Conservation (phyloP, 2,888 invertebrate species). For the Mycalesis mineus region DNA sequence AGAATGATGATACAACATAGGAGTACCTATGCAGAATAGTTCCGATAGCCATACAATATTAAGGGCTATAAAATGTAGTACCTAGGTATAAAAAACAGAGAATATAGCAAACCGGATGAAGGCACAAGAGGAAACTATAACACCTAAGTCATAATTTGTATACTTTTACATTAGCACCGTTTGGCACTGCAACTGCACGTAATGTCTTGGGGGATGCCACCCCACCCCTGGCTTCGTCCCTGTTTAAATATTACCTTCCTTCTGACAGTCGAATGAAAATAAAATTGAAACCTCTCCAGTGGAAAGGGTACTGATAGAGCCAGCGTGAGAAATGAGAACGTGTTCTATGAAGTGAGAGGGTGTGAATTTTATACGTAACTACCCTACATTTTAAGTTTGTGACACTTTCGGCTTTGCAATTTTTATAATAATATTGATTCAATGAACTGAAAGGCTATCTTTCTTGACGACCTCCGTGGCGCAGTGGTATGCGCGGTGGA, state of each 20-base stretch:
- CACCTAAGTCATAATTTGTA: not conserved
- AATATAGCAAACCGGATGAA: no score
- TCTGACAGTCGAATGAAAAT: conserved; percentile 5
- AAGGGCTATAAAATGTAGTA: no score
- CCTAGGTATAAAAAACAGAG: no score
- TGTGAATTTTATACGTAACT: not conserved
- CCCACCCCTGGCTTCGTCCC: not conserved
- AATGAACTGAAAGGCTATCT: not conserved
- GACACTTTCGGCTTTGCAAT: not conserved
- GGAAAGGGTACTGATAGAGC: conserved; percentile 3
- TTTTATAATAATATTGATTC: no score
- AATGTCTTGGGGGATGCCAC: not conserved
- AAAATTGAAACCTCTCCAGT: conserved; percentile 9
- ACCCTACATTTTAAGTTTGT: conserved; percentile 1
- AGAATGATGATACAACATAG: no score
- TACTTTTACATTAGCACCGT: not conserved
- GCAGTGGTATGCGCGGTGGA: no score
- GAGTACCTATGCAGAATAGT: no score
- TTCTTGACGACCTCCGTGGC: no score
- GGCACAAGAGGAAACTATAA: not conserved
- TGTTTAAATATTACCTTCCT: conserved; percentile 5
- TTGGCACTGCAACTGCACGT: not conserved
- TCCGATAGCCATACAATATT: no score
- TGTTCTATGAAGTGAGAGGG: not conserved
- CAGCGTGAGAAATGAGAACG: conserved; percentile 5